Base-by-base conservation (phyloP, 2,888 invertebrate genomes). In the Synergus japonicus region DNA sequence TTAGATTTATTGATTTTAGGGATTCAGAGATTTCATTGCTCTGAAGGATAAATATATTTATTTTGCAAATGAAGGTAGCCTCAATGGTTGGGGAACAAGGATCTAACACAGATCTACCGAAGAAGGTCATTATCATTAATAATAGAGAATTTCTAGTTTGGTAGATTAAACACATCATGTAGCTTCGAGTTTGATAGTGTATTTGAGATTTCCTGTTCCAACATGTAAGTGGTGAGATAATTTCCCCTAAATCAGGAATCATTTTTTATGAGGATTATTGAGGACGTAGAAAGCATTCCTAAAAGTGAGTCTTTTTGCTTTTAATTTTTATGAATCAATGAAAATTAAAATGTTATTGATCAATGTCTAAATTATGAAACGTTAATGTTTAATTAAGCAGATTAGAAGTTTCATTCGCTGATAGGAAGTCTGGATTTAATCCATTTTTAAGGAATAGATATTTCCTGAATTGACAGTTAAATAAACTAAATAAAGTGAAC, bases 251-350 rank as follows among this genome's bases (percentile, higher is more conserved):
- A 73, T 22, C 9, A 49, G 37, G 49, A 73, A 10, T 49, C 49
- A 22, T 37, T 22, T 69, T 69, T 8, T n/a, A 64, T 18, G 18
- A 12, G n/a, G 13, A 18, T 43, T 66, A 81, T 79, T 22, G 79
- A 76, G 79, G 81, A 67, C 81, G 67, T 78, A 81, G 81, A 79
- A 81, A 81, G 81, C 66, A 76, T 37, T 67, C 63, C 9, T 22
- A 37, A 69, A 29, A 69, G 69, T 37, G 69, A 29, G 46, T 73
- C 54, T 69, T 60, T 73, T 43, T 73, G 37, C 22, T 29, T 29
- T 29, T 29, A 29, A 29, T 77, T 77, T 77, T 79, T 77, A 41
- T 49, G 69, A 69, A 49, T 69, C 49, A 58, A 58, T 22, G 69
- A 69, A 18, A 29, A 1, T 29, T 0, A 29, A 29, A 29, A 29